Base-by-base conservation (phyloP, 2,888 invertebrate species). In the Tethea ocularis region DNA sequence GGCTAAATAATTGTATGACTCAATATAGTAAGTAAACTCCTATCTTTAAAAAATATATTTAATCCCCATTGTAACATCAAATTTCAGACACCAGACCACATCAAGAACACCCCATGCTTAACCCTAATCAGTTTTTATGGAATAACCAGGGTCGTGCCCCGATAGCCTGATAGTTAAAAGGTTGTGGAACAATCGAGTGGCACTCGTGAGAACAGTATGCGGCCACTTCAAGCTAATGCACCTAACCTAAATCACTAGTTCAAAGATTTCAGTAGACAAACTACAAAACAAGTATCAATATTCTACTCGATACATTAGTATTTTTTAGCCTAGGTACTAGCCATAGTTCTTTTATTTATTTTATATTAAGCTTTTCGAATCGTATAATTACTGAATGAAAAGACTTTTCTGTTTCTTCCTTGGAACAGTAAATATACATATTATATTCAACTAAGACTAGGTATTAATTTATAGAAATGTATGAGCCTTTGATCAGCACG, bases 131-230 rank as follows among this genome's bases (percentile, higher is more conserved):
- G 75, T 83, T 83, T 83, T 86, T 85, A 84, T 82, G 77, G 77
- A 74, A 80, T 72, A 68, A 81, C 71, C 69, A 74, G 83, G 88
- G 88, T 88, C 89, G 85, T 83, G 87, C 86, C 85, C 88, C 80
- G 86, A 87, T 89, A 89, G 83, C 80, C 82, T 69, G 84, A 87
- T 88, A 86, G 89, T 87, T 84, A 83, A 86, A 85, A 84, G 86
- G 83, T 86, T 87, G 83, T 80, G 78, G 82, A 88, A 89, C 89
- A 90, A 89, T 87, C 86, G 86, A 85, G 81, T 78, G 74, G 78
- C 72, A 72, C 78, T 87, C 89, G 91, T 90, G 91, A 90, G 90
- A 86, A 91, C 86, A 81, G 81, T 67, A 71, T 65, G 71, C 74
- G 74, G 63, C 74, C 80, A 80, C 77, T 81, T 75, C 75, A 75